Evolutionary conservation across 2,797 vertebrate species (phyloP).

Genomic region (Simalia tracyae): DNA sequence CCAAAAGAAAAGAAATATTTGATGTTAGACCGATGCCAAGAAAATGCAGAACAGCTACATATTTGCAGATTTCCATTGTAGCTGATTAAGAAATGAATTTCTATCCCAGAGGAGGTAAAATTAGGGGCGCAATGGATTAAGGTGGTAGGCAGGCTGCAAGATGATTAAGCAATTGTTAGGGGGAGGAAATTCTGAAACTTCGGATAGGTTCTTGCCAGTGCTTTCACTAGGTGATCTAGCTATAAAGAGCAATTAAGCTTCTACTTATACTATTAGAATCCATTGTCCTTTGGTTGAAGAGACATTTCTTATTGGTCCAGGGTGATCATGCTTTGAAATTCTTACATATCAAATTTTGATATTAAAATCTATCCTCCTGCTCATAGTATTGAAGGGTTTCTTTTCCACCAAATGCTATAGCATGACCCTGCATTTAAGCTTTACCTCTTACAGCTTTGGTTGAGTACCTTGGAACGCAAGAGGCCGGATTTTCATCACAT

Average conservation of each 20-base stretch:
- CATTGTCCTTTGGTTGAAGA: not conserved
- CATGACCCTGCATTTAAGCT: not conserved
- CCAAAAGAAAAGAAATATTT: not conserved
- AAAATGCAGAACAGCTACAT: not conserved
- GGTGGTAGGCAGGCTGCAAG: not conserved
- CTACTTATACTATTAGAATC: not conserved
- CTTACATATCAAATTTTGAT: not conserved
- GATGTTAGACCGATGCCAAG: not conserved
- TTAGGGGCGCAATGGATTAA: not conserved
- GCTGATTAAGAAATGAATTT: not conserved
- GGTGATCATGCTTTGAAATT: not conserved
- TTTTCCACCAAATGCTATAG: not conserved
- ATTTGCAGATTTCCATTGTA: not conserved
- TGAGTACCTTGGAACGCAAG: not conserved
- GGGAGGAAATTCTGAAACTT: not conserved
- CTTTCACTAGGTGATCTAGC: not conserved
- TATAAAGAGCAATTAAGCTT: not conserved
- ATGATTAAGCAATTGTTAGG: not conserved
- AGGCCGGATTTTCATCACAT: not conserved
- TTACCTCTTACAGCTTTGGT: not conserved
- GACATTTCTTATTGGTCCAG: not conserved
- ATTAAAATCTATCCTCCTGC: not conserved
- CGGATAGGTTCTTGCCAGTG: not conserved
- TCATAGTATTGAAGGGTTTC: not conserved
- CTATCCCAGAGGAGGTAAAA: not conserved